phyloP scores from a whole-genome alignment of 2,113 vertebrate species.

The Aphyosemion australe region DNA sequence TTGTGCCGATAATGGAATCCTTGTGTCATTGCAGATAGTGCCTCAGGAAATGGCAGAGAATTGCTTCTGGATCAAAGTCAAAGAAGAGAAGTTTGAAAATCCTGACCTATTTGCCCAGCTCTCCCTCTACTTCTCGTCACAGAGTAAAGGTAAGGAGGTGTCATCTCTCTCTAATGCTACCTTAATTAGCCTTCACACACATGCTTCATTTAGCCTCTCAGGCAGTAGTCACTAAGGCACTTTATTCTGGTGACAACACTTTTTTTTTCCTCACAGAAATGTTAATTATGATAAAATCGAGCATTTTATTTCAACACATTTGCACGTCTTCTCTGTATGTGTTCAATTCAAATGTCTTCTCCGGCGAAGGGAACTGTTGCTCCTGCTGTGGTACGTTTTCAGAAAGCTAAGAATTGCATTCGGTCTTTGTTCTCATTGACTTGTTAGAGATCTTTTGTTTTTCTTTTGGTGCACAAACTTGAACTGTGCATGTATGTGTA shows the following conservation, averaged over 20 bases:
- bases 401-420: constrained; percentile 35
- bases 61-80: constrained; percentile 98
- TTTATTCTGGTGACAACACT: constrained; percentile 64
- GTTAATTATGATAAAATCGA: constrained; percentile 67
- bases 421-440: constrained; percentile 41
- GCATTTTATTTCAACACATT: constrained; percentile 17
- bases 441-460: constrained; percentile 37
- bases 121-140: constrained; percentile 89
- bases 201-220: constrained; percentile 55
- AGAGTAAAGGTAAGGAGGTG: constrained; percentile 87
- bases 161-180: constrained; percentile 32
- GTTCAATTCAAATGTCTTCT: constrained; percentile 50
- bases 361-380: constrained; percentile 58
- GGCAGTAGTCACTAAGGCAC: constrained; percentile 34
- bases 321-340: constrained; percentile 15
- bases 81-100: constrained; percentile 93
- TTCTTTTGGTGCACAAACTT: constrained; percentile 32
- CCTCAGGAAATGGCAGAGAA: constrained; percentile 94
- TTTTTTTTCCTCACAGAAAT: constrained; percentile 65
- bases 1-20: constrained; percentile 72
- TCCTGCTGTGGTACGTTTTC: constrained; percentile 15
- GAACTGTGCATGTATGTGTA: constrained; percentile 42
- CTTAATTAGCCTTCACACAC: constrained; percentile 63
- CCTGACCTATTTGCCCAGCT: constrained; percentile 91
- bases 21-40: constrained; percentile 89